Conservation (phyloP, 2,113 vertebrate species). For the Hystrix cristata region DNA sequence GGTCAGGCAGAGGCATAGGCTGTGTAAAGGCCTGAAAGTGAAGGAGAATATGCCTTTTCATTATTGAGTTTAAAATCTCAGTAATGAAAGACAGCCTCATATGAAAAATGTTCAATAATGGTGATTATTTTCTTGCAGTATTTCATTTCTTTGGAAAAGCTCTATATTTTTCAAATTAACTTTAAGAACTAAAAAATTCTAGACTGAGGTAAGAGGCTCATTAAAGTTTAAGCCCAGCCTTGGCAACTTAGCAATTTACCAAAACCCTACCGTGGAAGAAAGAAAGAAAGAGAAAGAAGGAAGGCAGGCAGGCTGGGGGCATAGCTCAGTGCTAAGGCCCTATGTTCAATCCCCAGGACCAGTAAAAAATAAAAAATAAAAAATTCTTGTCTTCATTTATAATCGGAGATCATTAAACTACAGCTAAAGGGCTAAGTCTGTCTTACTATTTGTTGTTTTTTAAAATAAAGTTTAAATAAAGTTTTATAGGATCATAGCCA, state of each 20-base stretch:
- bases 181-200: neutral
- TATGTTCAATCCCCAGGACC: neutral
- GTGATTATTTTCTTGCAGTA: slow-evolving; percentile 7
- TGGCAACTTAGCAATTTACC: neutral
- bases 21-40: neutral
- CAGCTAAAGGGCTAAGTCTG: neutral
- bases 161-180: slow-evolving; percentile 14
- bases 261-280: neutral
- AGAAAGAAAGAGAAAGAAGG: neutral
- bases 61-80: neutral
- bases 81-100: neutral
- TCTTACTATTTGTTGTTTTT: neutral
- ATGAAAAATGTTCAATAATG: neutral
- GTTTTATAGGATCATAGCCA: neutral
- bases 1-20: neutral
- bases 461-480: neutral
- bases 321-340: neutral
- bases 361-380: neutral
- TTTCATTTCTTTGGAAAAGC: slow-evolving; percentile 16
- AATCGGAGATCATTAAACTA: neutral
- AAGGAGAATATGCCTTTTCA: neutral
- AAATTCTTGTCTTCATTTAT: neutral
- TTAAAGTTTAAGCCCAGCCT: neutral
- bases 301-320: neutral
- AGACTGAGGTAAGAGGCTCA: neutral